These are phyloP conservation scores for Bimastos eiseni DNA, from an alignment of 2,888 invertebrate genomes.

Conservation along the genomic window DNA sequence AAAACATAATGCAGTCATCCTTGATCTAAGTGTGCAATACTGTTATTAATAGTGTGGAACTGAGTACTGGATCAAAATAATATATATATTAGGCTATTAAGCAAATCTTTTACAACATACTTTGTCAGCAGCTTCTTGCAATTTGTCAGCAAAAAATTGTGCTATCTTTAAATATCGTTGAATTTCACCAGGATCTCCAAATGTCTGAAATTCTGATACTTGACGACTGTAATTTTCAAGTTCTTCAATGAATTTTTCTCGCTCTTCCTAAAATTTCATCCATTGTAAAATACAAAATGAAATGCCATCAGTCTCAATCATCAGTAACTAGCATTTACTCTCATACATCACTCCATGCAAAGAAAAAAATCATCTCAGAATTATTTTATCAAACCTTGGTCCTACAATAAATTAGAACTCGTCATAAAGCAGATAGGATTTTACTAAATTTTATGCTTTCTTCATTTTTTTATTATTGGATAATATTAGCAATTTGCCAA, in stretches of 20 bases:
- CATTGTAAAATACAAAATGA: not conserved
- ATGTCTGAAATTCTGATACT: constrained; percentile 81
- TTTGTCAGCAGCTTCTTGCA: constrained; percentile 73
- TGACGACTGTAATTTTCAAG: constrained; percentile 78
- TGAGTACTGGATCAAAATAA: not conserved
- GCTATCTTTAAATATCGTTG: constrained; percentile 81
- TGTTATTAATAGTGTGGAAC: not conserved
- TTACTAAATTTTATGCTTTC: too few relatives aligned
- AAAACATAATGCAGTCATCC: not conserved
- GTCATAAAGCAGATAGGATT: too few relatives aligned
- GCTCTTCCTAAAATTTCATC: constrained; percentile 65
- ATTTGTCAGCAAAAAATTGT: constrained; percentile 73
- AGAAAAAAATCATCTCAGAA: too few relatives aligned
- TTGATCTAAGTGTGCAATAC: not conserved
- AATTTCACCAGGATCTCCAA: constrained; percentile 82
- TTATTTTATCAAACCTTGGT: too few relatives aligned
- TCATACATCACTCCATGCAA: too few relatives aligned
- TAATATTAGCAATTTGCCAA: too few relatives aligned
- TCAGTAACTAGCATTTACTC: too few relatives aligned
- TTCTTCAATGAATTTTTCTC: constrained; percentile 81
- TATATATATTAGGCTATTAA: too few relatives aligned
- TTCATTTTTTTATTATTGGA: too few relatives aligned
- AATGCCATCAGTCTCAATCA: not conserved
- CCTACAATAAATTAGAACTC: too few relatives aligned
- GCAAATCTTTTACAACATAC: constrained; percentile 41